phyloP scores from a whole-genome alignment of 2,797 vertebrate genomes.

The Silurus aristotelis region DNA sequence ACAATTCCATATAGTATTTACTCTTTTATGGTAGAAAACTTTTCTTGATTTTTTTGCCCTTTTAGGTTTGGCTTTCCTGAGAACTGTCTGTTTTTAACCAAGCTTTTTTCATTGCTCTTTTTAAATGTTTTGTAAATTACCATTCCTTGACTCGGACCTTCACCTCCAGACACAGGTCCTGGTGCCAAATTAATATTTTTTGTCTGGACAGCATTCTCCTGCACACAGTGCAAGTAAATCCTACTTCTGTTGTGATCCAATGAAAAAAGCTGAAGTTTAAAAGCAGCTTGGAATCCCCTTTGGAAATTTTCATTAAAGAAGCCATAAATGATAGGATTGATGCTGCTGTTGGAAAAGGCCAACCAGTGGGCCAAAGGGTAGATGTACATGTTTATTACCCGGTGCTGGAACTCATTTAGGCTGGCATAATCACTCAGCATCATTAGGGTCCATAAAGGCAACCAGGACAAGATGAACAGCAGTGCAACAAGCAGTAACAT shows the following conservation, averaged over 20 bases:
- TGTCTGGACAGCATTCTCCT: slow-evolving; percentile 70
- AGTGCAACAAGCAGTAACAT: slow-evolving; percentile 87
- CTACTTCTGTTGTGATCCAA: slow-evolving; percentile 58
- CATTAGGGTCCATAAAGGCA: slow-evolving; percentile 91
- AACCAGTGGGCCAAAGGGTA: slow-evolving; percentile 93
- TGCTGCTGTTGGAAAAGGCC: slow-evolving; percentile 92
- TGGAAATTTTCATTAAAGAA: slow-evolving; percentile 92
- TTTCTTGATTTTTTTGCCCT: slow-evolving; percentile 73
- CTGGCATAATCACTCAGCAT: slow-evolving; percentile 89
- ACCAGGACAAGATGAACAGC: slow-evolving; percentile 90
- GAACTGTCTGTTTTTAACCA: slow-evolving; percentile 46
- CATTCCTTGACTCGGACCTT: slow-evolving; percentile 14
- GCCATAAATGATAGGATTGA: slow-evolving; percentile 92
- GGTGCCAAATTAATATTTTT: slow-evolving; percentile 52
- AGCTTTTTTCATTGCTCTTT: slow-evolving; percentile 55
- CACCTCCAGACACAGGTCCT: slow-evolving; percentile 9
- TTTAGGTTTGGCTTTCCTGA: slow-evolving; percentile 60
- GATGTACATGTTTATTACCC: slow-evolving; percentile 85
- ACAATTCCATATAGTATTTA: slow-evolving; percentile 14
- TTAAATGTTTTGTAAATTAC: slow-evolving; percentile 26
- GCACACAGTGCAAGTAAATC: slow-evolving; percentile 66
- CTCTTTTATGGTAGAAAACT: slow-evolving; percentile 54
- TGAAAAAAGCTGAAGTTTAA: slow-evolving; percentile 81
- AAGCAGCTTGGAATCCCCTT: slow-evolving; percentile 82
- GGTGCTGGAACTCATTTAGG: slow-evolving; percentile 75